Evolutionary conservation across 2,113 vertebrate species (phyloP).

Genomic region (Rhabdomys dilectus): DNA sequence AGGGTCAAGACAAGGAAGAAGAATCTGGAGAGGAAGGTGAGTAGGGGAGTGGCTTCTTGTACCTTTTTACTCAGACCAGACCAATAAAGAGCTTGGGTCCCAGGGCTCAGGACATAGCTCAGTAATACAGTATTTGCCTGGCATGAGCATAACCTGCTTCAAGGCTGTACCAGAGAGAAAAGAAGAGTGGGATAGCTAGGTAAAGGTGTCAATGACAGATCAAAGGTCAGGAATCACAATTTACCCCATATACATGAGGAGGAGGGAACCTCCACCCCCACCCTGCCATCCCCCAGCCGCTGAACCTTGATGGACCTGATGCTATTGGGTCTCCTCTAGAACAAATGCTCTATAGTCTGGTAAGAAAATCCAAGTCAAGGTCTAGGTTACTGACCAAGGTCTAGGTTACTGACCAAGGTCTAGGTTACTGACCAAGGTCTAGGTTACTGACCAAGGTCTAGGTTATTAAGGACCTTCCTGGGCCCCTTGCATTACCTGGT

Average conservation of each 20-base stretch:
- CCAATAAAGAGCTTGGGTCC: background rate
- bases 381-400: too few relatives aligned
- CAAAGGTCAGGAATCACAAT: background rate
- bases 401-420: too few relatives aligned
- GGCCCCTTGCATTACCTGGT: background rate
- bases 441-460: too few relatives aligned
- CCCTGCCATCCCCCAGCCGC: background rate
- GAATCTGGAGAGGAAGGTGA: accelerated
- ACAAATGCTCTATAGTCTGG: background rate
- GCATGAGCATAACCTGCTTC: background rate
- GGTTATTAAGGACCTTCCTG: too few relatives aligned
- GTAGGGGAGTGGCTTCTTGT: background rate
- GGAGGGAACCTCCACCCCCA: accelerated
- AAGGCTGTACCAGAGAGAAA: background rate
- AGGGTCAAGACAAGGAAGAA: background rate
- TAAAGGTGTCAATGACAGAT: accelerated
- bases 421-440: too few relatives aligned
- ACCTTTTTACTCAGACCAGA: background rate
- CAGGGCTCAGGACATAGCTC: background rate
- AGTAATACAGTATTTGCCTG: background rate
- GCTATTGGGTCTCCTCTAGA: background rate
- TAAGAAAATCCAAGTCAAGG: background rate
- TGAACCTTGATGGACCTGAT: background rate
- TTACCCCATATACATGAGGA: background rate
- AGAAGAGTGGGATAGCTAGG: background rate